phyloP scores from a whole-genome alignment of 2,113 vertebrate species.

The Ictalurus furcatus region DNA sequence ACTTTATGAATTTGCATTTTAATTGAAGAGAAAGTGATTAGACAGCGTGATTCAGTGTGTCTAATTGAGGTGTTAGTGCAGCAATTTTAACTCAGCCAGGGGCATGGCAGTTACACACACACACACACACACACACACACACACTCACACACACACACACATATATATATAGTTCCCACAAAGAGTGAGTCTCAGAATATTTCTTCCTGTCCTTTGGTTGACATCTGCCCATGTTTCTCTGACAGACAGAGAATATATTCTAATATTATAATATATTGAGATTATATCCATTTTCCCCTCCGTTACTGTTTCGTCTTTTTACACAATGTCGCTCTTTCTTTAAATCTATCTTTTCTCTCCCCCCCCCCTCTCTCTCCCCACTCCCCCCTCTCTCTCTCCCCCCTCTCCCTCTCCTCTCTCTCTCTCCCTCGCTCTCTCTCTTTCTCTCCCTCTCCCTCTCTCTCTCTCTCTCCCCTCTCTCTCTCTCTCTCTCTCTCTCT shows the following conservation, averaged over 20 bases:
- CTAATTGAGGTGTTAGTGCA: slow-evolving; percentile 16
- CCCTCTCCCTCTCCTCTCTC: background rate
- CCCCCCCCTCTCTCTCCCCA: no score
- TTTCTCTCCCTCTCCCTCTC: background rate
- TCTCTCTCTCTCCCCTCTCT: background rate
- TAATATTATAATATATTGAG: background rate
- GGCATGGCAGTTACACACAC: background rate
- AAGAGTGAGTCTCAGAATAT: background rate
- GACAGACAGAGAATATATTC: no score
- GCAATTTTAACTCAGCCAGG: background rate
- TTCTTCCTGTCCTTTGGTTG: background rate
- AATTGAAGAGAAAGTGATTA: slow-evolving; percentile 8
- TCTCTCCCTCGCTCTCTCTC: background rate
- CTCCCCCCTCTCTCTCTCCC: background rate
- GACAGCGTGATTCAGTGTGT: slow-evolving; percentile 2
- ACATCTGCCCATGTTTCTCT: background rate
- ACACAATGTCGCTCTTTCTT: background rate
- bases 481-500: background rate
- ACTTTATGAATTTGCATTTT: slow-evolving; percentile 26
- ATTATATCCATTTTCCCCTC: background rate
- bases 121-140: slow-evolving; percentile 6
- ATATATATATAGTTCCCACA: background rate
- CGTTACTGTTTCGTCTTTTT: background rate
- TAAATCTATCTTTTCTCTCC: background rate
- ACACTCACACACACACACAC: slow-evolving; percentile 22